Conservation (phyloP, 2,113 vertebrate species). For the Cebus imitator region DNA sequence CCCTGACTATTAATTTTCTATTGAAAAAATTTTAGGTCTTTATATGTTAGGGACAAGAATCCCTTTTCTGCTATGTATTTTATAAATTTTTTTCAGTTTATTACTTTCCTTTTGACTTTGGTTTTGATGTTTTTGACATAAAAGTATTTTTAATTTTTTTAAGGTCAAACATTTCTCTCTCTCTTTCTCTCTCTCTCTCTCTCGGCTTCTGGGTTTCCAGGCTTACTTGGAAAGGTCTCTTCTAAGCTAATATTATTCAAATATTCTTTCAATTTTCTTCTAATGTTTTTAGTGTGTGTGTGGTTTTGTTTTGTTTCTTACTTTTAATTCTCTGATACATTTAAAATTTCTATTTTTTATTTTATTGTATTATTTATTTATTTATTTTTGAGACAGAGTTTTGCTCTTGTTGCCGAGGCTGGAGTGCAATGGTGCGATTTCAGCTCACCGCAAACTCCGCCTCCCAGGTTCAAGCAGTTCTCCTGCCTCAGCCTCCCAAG, state of each 20-base stretch:
- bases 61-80: not conserved
- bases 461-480: too few species aligned
- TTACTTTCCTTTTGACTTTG: not conserved
- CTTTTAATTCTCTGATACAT: not conserved
- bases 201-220: not conserved
- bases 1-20: not conserved
- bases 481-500: too few species aligned
- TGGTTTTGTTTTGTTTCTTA: too few species aligned
- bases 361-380: too few species aligned
- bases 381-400: too few species aligned
- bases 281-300: not conserved
- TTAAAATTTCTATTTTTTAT: not conserved
- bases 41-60: not conserved
- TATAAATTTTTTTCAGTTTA: not conserved
- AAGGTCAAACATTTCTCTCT: not conserved
- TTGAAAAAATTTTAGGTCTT: not conserved
- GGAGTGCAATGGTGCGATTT: too few species aligned
- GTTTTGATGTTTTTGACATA: not conserved
- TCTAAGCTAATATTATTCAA: not conserved
- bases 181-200: not conserved
- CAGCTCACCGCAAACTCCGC: too few species aligned
- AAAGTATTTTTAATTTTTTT: not conserved
- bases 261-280: not conserved
- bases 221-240: not conserved
- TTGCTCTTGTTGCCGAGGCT: too few species aligned